Percentiles rank a stretch among this genome's conserved stretches.
Evolutionary conservation across 2,113 vertebrate species (phyloP).

Genomic region (Mystacornis crossleyi): DNA sequence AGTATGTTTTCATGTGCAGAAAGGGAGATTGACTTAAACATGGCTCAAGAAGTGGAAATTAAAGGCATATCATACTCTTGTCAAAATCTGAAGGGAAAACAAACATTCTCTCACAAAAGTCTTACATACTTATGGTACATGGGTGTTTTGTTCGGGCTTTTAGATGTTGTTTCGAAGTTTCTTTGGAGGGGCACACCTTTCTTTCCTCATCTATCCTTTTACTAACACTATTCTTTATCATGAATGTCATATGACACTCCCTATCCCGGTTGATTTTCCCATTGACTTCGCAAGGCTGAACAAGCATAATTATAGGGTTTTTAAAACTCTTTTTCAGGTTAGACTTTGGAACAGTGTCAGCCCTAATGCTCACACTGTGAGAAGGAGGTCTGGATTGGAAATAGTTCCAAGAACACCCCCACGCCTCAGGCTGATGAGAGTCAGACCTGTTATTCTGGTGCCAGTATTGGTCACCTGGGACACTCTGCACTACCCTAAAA

Average conservation of each 20-base stretch:
- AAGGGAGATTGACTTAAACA: background rate
- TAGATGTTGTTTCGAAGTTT: background rate
- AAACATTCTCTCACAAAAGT: background rate
- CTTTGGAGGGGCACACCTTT: background rate
- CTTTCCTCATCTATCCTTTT: background rate
- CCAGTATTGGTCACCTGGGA: background rate
- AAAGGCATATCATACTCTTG: background rate
- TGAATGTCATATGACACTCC: background rate
- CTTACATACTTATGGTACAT: background rate
- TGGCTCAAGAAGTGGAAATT: background rate
- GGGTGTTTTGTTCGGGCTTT: background rate
- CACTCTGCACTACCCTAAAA: background rate
- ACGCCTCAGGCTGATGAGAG: background rate
- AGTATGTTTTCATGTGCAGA: background rate
- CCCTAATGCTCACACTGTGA: background rate
- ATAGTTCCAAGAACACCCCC: background rate
- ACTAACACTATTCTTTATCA: background rate
- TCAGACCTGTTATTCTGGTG: background rate
- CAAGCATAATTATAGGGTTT: slow-evolving; percentile 16
- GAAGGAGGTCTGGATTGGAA: background rate
- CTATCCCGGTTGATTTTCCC: background rate
- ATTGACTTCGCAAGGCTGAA: background rate
- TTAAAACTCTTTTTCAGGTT: slow-evolving; percentile 13
- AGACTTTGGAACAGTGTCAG: background rate
- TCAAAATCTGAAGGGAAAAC: background rate